A percentile compares a stretch with the other conserved stretches of the same genome.
Evolutionary conservation across 1,140 invertebrate genomes (phyloP).

Genomic region (Drosophila jambulina): DNA sequence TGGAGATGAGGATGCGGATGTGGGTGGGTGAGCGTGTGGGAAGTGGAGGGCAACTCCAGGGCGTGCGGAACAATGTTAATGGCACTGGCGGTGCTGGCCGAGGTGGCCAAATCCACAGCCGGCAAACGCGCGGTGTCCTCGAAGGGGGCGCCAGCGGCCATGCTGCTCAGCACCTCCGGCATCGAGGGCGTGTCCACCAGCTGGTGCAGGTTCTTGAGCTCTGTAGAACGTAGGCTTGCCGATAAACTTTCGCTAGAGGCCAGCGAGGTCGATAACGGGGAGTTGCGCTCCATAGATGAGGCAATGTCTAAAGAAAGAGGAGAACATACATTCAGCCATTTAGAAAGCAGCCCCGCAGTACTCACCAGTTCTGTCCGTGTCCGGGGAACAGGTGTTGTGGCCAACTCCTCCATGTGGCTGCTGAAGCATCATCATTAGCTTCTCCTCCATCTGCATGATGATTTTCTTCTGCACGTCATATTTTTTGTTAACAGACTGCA

Average conservation of each 20-base stretch:
- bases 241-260: conserved; percentile 87
- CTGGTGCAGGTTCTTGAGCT: conserved; percentile 85
- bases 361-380: conserved; percentile 83
- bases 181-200: conserved; percentile 72
- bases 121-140: conserved; percentile 63
- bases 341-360: neutral
- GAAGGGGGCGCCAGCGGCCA: conserved; percentile 25
- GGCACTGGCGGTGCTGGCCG: conserved; percentile 72
- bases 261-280: conserved; percentile 86
- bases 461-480: conserved; percentile 89
- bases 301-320: conserved; percentile 81
- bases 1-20: conserved; percentile 74
- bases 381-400: conserved; percentile 72
- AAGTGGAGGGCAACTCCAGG: conserved; percentile 63
- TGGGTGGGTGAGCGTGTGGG: conserved; percentile 60
- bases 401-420: conserved; percentile 85
- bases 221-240: conserved; percentile 84
- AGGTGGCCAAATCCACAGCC: conserved; percentile 71
- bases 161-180: conserved; percentile 51
- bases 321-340: neutral
- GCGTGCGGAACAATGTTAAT: conserved; percentile 63
- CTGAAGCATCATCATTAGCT: conserved; percentile 87
- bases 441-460: conserved; percentile 89
- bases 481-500: conserved; percentile 89
- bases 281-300: conserved; percentile 85